Evolutionary conservation across 2,797 vertebrate species (phyloP).

Genomic region (Melanotaenia nigrans): DNA sequence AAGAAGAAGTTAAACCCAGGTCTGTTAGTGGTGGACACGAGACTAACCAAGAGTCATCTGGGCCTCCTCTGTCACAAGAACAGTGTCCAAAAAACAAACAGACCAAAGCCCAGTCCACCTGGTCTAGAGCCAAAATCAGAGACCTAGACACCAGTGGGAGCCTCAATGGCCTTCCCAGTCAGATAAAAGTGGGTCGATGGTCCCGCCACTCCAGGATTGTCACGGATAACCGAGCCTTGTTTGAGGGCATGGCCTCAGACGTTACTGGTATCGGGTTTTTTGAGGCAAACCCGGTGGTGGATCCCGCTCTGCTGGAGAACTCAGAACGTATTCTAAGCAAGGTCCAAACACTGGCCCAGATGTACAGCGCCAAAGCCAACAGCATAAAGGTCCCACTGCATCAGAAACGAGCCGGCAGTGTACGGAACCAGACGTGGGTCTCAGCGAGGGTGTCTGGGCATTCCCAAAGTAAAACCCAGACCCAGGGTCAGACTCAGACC

Average conservation of each 20-base stretch:
- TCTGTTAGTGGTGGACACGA: neutral
- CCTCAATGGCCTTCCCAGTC: constrained; percentile 54
- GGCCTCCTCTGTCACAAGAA: constrained; percentile 1
- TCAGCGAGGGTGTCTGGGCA: constrained; percentile 26
- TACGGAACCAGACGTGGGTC: constrained; percentile 26
- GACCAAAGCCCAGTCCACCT: constrained; percentile 24
- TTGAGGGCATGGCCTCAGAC: constrained; percentile 72
- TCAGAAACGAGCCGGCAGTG: constrained; percentile 67
- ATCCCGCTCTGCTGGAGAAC: constrained; percentile 80
- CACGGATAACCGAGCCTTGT: constrained; percentile 67
- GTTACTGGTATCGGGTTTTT: constrained; percentile 77
- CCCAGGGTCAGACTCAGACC: constrained; percentile 10
- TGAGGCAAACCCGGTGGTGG: constrained; percentile 68
- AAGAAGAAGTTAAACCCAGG: constrained; percentile 25
- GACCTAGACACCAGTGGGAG: constrained; percentile 27
- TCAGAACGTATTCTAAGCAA: constrained; percentile 88
- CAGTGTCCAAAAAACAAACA: constrained; percentile 11
- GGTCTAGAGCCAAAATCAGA: constrained; percentile 33
- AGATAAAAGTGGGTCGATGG: constrained; percentile 70
- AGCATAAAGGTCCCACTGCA: constrained; percentile 85
- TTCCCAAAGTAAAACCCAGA: constrained; percentile 8
- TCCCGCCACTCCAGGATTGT: constrained; percentile 71
- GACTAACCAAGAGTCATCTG: constrained; percentile 2
- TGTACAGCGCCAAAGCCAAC: constrained; percentile 88
- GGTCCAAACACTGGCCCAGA: constrained; percentile 89